Percentiles rank a stretch among this genome's conserved stretches.
Evolutionary conservation across 1,140 invertebrate genomes (phyloP).

Genomic region (Batillaria attramentaria): DNA sequence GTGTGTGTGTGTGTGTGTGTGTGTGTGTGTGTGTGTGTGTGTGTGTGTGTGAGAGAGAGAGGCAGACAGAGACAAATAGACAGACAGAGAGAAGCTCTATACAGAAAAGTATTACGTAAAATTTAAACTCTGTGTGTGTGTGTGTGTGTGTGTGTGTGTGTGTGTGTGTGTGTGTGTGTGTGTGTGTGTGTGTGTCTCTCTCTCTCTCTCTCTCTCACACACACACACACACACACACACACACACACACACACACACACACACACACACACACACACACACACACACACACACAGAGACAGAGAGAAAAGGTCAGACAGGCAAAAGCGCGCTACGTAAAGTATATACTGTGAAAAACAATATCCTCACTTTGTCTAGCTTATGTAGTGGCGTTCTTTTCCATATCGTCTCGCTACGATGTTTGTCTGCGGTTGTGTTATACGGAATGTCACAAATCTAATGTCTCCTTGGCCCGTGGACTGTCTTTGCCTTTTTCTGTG

Average conservation of each 20-base stretch:
- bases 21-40: background rate
- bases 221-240: conserved; percentile 23
- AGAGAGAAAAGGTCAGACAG: background rate
- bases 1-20: background rate
- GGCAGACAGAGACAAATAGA: too few species aligned
- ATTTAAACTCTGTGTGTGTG: conserved; percentile 8
- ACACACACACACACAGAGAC: conserved; percentile 17
- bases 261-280: conserved; percentile 19
- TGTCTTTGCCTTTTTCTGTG: too few species aligned
- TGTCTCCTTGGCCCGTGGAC: too few species aligned
- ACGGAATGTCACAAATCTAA: too few species aligned
- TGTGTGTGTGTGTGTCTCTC: background rate
- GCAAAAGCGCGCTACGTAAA: too few species aligned
- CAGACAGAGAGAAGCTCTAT: too few species aligned
- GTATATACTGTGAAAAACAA: too few species aligned
- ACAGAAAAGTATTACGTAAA: too few species aligned
- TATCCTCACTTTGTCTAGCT: too few species aligned
- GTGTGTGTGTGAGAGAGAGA: background rate
- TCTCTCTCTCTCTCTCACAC: background rate
- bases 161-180: background rate
- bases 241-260: conserved; percentile 22
- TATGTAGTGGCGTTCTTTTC: too few species aligned
- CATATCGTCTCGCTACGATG: too few species aligned
- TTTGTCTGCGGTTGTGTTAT: too few species aligned
- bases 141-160: background rate